Evolutionary conservation across 92 coral and sea anemone genomes (phyloP).

Genomic region (Parazoanthus darwini): DNA sequence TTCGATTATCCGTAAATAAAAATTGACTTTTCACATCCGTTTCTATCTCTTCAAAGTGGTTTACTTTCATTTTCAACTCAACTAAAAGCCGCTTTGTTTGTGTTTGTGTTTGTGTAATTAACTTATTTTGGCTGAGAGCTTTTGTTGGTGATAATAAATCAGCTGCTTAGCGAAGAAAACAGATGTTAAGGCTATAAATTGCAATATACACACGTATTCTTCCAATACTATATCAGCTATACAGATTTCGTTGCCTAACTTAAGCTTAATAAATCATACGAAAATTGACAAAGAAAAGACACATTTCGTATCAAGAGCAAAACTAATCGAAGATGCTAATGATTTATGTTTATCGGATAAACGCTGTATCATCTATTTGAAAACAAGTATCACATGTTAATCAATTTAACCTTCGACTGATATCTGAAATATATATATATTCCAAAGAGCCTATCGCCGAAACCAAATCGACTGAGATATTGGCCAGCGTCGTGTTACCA

Average conservation of each 20-base stretch:
- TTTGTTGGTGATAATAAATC: not conserved
- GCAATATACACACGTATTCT: not conserved
- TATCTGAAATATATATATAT: not conserved
- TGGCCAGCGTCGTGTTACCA: not conserved
- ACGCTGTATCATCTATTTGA: no score
- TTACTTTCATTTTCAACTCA: not conserved
- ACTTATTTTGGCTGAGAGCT: not conserved
- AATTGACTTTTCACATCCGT: no score
- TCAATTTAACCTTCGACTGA: not conserved
- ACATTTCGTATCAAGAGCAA: no score
- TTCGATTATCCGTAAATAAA: no score
- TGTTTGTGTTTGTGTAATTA: not conserved
- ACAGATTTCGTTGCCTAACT: not conserved
- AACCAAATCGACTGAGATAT: not conserved
- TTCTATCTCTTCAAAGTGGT: not conserved
- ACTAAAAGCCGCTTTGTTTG: not conserved
- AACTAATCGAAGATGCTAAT: no score
- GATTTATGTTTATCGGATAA: no score
- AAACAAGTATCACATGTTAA: not conserved
- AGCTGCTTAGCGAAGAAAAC: not conserved
- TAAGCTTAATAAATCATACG: not conserved
- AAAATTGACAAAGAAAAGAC: no score
- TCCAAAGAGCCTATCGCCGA: not conserved
- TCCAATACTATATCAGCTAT: not conserved
- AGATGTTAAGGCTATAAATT: no score